A percentile compares a stretch with the other conserved stretches of the same genome.
Conservation (phyloP, 1,140 invertebrate species). For the Nasonia vitripennis region DNA sequence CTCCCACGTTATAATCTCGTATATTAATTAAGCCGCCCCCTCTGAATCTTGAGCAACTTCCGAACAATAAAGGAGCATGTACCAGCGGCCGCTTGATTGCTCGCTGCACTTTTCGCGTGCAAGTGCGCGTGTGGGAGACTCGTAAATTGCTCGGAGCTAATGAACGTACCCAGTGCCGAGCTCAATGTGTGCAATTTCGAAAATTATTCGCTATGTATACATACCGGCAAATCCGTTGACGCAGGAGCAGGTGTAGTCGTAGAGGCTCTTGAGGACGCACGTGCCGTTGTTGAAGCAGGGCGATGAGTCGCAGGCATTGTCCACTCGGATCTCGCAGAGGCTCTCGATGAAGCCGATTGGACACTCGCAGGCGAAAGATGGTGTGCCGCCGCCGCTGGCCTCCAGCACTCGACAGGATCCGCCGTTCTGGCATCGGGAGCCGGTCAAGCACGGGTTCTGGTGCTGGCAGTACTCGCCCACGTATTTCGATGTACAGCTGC, state of each 20-base stretch:
- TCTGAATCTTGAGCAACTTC: conserved; percentile 27
- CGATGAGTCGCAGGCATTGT: conserved; percentile 91
- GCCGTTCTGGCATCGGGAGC: conserved; percentile 91
- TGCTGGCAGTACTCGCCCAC: conserved; percentile 96
- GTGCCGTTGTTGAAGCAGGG: conserved; percentile 92
- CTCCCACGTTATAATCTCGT: conserved; percentile 22
- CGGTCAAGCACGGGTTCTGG: conserved; percentile 93
- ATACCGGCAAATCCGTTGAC: conserved; percentile 89
- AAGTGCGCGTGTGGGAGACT: neutral
- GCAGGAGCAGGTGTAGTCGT: conserved; percentile 89
- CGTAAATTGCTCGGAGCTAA: conserved; percentile 22
- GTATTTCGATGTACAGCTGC: conserved; percentile 92
- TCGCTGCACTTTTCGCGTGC: neutral
- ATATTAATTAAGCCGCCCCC: conserved; percentile 32
- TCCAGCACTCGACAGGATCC: conserved; percentile 90
- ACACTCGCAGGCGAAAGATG: conserved; percentile 90
- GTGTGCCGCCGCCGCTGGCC: conserved; percentile 78
- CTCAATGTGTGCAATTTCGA: neutral
- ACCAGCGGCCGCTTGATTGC: neutral
- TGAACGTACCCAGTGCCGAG: neutral
- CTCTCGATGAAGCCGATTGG: conserved; percentile 93
- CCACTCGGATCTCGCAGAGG: conserved; percentile 92
- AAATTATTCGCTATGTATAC: conserved; percentile 53
- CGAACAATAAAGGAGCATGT: conserved; percentile 29
- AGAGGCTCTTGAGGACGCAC: conserved; percentile 85